Conservation (phyloP, 2,888 invertebrate genomes). For the Sepiola atlantica region DNA sequence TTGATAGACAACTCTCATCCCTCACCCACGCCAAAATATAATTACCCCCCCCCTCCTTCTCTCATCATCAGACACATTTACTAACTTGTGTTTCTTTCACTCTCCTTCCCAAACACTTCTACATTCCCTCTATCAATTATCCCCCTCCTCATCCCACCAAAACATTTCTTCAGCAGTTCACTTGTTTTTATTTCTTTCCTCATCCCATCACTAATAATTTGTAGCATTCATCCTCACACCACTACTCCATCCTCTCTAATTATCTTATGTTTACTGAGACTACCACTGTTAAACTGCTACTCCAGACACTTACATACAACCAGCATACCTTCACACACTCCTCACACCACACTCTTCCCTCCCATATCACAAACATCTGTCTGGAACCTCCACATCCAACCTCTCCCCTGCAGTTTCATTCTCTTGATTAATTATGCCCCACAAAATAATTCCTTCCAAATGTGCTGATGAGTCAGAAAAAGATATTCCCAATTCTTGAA, state of each 20-base stretch:
- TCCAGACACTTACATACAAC: not conserved
- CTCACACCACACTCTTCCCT: not conserved
- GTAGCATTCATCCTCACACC: not conserved
- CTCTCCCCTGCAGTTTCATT: not conserved
- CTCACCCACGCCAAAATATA: not conserved
- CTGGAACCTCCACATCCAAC: not conserved
- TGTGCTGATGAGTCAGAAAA: constrained; percentile 2
- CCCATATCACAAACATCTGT: not conserved
- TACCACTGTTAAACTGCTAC: not conserved
- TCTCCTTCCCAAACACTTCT: not conserved
- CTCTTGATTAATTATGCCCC: not conserved
- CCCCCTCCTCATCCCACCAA: not conserved
- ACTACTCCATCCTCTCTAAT: not conserved
- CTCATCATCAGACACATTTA: not conserved
- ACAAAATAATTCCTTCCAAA: not conserved
- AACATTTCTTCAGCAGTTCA: not conserved
- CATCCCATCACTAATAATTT: not conserved
- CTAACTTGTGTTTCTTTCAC: not conserved
- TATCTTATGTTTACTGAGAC: not conserved
- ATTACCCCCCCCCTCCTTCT: not conserved
- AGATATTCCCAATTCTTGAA: constrained; percentile 18
- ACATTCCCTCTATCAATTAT: not conserved
- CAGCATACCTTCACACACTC: not conserved
- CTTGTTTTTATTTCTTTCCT: not conserved
- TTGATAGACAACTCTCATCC: not conserved